Evolutionary conservation across 2,113 vertebrate genomes (phyloP), one percentile per base, ranked within the genome.

Genomic region (Stegastes partitus): DNA sequence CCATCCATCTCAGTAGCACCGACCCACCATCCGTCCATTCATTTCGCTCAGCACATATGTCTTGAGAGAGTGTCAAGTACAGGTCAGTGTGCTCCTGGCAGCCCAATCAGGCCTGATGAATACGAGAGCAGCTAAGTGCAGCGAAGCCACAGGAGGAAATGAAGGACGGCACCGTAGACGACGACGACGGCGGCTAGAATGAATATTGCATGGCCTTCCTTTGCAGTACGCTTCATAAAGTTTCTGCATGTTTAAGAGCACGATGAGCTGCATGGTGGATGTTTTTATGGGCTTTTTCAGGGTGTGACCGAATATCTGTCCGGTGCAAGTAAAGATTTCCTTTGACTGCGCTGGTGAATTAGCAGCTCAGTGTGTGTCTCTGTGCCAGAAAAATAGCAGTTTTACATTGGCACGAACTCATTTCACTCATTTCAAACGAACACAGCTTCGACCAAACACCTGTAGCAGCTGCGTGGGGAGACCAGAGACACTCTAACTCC

Each of bases 101-200:
- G 85, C 73, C 79, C 83, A 86, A 90, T 91, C 90, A 87, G 53
- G 81, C 66, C 75, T 90, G 91, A 91, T 86, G 81, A 85, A 88
- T 91, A 79, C 2, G 26, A 63, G 81, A 78, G 22, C 37, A 50
- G 75, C 72, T 54, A 31, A 61, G 79, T 68, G 56, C 56, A 51
- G 68, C 55, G 47, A 72, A 59, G 22, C 68, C 80, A 66, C 65
- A 47, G 42, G 45, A 70, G 83, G 18, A 58, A 79, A 56, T 67
- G 47, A 73, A 59, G 64, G 49, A 55, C 78, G 68, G 77, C 50
- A 25, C 26, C 14, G 47, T n/a, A n/a, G n/a, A n/a, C n/a, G n/a
- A n/a, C n/a, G n/a, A n/a, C n/a, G 47, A 74, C 4, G 7, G 45
- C 28, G 23, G 19, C 57, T 16, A 5, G 22, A 69, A 83, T 89